Evolutionary conservation across 2,888 invertebrate genomes (phyloP).

Genomic region (Agriotes lineatus): DNA sequence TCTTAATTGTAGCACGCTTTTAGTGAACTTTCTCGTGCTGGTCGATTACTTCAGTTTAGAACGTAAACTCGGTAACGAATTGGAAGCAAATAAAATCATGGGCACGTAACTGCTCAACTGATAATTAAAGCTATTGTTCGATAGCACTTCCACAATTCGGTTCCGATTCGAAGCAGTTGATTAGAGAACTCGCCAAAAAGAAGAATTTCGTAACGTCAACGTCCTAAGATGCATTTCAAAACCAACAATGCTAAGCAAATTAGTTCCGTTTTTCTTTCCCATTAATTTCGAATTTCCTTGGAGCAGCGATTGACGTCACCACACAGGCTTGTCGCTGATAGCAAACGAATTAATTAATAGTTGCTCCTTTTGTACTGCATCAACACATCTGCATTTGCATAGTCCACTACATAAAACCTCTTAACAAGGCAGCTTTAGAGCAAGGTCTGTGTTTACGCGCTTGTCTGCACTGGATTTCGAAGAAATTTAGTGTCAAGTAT

Average conservation of each 20-base stretch:
- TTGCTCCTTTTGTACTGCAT: not conserved
- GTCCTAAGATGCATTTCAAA: conserved; percentile 6
- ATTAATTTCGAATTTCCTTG: not conserved
- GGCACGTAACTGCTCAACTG: too few species aligned
- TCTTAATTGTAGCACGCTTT: too few species aligned
- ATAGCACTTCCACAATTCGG: too few species aligned
- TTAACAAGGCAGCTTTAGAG: not conserved
- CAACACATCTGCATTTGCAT: not conserved
- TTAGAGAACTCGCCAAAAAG: too few species aligned
- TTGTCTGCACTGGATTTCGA: not conserved
- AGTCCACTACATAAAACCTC: not conserved
- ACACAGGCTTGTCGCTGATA: not conserved
- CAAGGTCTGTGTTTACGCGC: not conserved
- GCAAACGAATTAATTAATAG: not conserved
- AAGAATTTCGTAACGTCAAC: too few species aligned
- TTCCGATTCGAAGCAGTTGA: too few species aligned
- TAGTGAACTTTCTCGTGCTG: too few species aligned
- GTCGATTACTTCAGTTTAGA: too few species aligned
- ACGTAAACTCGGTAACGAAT: too few species aligned
- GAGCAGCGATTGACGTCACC: not conserved
- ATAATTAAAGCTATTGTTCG: too few species aligned
- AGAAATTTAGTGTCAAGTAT: not conserved
- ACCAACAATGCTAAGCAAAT: not conserved
- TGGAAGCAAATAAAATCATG: too few species aligned
- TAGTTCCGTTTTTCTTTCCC: not conserved